Percentiles rank a stretch among this genome's conserved stretches.
These are phyloP conservation scores for Panthera uncia DNA, from an alignment of 2,113 vertebrate species.

Conservation along the genomic window DNA sequence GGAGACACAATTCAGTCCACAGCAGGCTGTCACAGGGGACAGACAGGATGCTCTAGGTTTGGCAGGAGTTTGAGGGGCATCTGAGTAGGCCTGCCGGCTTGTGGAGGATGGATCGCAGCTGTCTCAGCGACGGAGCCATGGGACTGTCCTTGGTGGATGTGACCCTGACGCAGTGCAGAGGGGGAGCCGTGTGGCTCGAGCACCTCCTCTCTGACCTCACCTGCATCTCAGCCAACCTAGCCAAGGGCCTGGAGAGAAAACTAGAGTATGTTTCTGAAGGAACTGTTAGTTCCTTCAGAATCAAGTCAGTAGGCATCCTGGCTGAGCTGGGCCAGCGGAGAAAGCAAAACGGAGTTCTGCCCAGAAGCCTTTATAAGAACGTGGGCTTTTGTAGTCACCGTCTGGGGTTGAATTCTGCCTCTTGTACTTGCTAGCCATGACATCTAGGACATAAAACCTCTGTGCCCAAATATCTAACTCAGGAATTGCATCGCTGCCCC, in stretches of 20 bases:
- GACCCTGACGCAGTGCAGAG: neutral
- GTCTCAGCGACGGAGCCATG: neutral
- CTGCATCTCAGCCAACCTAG: neutral
- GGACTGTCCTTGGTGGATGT: neutral
- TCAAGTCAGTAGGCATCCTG: neutral
- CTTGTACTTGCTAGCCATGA: neutral
- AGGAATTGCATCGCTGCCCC: neutral
- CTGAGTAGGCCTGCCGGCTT: neutral
- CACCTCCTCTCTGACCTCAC: neutral
- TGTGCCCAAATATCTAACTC: neutral
- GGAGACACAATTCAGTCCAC: neutral
- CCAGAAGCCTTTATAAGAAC: neutral
- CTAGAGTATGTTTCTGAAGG: neutral
- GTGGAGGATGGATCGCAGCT: neutral
- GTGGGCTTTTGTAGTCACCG: neutral
- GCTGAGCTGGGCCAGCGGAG: neutral
- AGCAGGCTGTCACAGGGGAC: neutral
- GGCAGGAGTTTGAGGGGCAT: neutral
- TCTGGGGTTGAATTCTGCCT: neutral
- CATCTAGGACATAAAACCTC: neutral
- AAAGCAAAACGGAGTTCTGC: neutral
- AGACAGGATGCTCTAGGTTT: neutral
- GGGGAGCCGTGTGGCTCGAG: neutral
- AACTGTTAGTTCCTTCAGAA: neutral
- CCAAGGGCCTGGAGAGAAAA: neutral